phyloP scores from a whole-genome alignment of 1,140 invertebrate species.

The Scaptomyza hsui region DNA sequence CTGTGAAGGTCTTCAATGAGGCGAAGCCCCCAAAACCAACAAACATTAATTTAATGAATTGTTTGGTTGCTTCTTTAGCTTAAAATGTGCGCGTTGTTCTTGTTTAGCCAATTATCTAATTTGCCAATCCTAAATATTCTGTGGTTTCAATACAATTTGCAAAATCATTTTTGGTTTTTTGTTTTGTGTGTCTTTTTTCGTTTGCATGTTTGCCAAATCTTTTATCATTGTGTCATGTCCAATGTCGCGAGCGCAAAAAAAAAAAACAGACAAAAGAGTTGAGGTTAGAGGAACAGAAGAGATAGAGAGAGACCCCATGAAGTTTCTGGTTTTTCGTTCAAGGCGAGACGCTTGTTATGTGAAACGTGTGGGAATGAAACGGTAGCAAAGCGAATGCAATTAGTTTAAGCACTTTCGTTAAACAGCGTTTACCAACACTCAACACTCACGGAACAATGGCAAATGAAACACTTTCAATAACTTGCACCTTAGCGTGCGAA shows the following conservation, averaged over 20 bases:
- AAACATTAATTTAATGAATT: slow-evolving; percentile 54
- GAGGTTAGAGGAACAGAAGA: slow-evolving; percentile 2
- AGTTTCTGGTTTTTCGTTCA: slow-evolving; percentile 29
- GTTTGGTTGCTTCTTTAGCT: slow-evolving; percentile 40
- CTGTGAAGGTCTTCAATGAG: slow-evolving; percentile 66
- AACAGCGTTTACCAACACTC: not conserved
- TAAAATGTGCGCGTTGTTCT: slow-evolving; percentile 51
- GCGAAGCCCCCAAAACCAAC: slow-evolving; percentile 24
- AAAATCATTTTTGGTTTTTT: slow-evolving; percentile 41
- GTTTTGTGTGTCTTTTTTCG: slow-evolving; percentile 34
- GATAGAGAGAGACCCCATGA: slow-evolving; percentile 3
- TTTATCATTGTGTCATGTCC: slow-evolving; percentile 55
- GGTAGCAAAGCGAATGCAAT: slow-evolving; percentile 6
- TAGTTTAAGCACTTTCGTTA: slow-evolving; percentile 27
- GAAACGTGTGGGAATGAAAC: slow-evolving; percentile 26
- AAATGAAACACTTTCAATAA: slow-evolving; percentile 2
- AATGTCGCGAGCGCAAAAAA: slow-evolving; percentile 25
- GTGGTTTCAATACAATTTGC: slow-evolving; percentile 61
- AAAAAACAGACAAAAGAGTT: slow-evolving; percentile 30
- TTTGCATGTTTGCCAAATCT: slow-evolving; percentile 49
- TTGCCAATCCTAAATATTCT: slow-evolving; percentile 34
- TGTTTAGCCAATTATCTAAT: slow-evolving; percentile 31
- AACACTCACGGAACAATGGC: not conserved
- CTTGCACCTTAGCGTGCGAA: not conserved
- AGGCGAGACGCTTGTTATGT: slow-evolving; percentile 33